Conservation (phyloP, 2,888 invertebrate species). For the Drosophila phalerata region DNA sequence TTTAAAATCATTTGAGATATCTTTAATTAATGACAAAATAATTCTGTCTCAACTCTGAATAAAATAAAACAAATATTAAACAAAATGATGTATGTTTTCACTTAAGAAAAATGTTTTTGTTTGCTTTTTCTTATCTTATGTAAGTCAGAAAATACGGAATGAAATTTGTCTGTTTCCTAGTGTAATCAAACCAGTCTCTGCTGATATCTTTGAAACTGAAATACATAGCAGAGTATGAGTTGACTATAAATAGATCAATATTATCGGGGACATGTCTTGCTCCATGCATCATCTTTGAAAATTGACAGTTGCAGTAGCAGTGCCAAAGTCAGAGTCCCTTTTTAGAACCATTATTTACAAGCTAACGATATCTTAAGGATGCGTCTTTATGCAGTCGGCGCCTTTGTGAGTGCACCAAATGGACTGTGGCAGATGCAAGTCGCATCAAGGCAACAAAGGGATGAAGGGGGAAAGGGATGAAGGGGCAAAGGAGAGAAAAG, state of each 20-base stretch:
- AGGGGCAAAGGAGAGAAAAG: not conserved
- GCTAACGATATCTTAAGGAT: conserved; percentile 51
- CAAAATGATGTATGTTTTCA: too few relatives aligned
- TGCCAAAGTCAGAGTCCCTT: conserved; percentile 41
- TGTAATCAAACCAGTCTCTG: not conserved
- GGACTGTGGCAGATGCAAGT: conserved; percentile 12
- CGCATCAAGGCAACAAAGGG: not conserved
- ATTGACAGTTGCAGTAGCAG: conserved; percentile 48
- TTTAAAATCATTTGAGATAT: too few relatives aligned
- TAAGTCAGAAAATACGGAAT: too few relatives aligned
- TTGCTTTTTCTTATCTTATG: too few relatives aligned
- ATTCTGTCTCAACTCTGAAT: too few relatives aligned
- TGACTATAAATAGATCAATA: conserved; percentile 2
- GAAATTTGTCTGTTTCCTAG: not conserved
- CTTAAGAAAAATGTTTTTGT: too few relatives aligned
- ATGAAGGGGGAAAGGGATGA: not conserved
- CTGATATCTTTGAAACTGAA: not conserved
- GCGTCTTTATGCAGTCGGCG: conserved; percentile 38
- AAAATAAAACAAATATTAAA: too few relatives aligned
- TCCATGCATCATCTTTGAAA: conserved; percentile 1
- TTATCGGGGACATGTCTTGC: not conserved
- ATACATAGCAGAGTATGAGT: not conserved
- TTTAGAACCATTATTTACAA: conserved; percentile 62
- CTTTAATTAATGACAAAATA: too few relatives aligned
- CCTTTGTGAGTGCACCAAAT: conserved; percentile 42